Conservation (phyloP, 2,888 invertebrate genomes). For the Physocephala rufipes region DNA sequence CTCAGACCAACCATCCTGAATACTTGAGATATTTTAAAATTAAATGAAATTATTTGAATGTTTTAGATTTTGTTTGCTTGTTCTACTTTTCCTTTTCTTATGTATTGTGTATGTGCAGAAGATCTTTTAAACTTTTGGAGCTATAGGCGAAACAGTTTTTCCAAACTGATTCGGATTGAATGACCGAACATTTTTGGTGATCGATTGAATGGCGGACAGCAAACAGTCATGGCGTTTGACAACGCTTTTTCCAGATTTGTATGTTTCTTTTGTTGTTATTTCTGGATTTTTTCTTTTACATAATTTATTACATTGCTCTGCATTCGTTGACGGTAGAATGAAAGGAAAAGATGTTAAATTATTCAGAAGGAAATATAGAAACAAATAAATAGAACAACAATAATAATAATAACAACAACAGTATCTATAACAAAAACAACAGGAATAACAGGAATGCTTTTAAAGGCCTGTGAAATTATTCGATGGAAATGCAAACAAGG, state of each 20-base stretch:
- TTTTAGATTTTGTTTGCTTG: no score
- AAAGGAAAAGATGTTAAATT: slow-evolving; percentile 25
- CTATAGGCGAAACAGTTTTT: background rate
- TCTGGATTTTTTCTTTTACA: background rate
- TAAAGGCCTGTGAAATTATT: background rate
- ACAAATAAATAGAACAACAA: slow-evolving; percentile 20
- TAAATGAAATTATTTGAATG: no score
- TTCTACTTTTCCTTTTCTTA: no score
- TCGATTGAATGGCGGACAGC: background rate
- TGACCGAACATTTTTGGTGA: background rate
- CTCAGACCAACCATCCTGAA: no score
- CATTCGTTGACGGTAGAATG: slow-evolving; percentile 27
- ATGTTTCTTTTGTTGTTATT: background rate
- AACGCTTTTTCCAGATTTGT: background rate
- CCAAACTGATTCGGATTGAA: background rate
- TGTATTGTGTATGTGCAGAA: no score
- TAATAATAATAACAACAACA: slow-evolving; percentile 1
- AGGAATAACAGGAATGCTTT: background rate
- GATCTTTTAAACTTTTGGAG: background rate
- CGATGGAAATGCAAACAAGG: no score
- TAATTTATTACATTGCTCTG: slow-evolving; percentile 8
- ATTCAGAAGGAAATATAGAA: slow-evolving; percentile 20
- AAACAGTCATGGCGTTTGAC: background rate
- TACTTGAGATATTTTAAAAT: no score
- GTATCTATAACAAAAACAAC: background rate